Evolutionary conservation across 2,797 vertebrate species (phyloP).

Genomic region (Halcyon chelicuti): DNA sequence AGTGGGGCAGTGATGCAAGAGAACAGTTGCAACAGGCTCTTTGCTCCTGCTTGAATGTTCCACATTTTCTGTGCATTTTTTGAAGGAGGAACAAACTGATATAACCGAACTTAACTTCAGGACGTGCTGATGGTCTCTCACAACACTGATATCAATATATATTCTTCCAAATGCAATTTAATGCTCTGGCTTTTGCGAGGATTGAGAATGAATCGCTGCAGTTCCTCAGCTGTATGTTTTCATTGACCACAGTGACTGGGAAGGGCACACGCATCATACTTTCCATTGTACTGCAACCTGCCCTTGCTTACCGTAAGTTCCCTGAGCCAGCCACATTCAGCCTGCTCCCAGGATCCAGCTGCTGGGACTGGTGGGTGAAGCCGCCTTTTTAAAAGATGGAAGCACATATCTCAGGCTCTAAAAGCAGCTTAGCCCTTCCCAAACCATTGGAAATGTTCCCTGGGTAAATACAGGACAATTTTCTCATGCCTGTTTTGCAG

Average conservation of each 20-base stretch:
- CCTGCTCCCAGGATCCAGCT: not conserved
- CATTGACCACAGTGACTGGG: not conserved
- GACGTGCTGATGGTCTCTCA: fast-evolving
- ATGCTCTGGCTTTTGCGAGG: not conserved
- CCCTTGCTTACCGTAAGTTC: not conserved
- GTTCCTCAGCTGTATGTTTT: not conserved
- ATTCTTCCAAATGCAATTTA: not conserved
- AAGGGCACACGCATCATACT: not conserved
- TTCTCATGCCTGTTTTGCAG: not conserved
- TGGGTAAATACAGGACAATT: not conserved
- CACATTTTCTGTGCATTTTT: not conserved
- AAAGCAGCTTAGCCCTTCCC: not conserved
- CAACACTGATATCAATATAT: not conserved
- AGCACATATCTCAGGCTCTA: not conserved
- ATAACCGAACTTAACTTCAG: not conserved
- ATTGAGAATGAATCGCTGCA: not conserved
- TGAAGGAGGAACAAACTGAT: not conserved
- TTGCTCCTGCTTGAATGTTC: not conserved
- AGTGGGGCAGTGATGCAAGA: not conserved
- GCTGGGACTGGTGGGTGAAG: not conserved
- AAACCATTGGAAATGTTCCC: not conserved
- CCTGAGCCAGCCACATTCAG: not conserved
- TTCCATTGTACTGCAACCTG: not conserved
- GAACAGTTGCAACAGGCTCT: not conserved
- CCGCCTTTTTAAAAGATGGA: not conserved